These are phyloP conservation scores for Drosophila lutescens DNA, from an alignment of 2,888 invertebrate species.

Conservation along the genomic window DNA sequence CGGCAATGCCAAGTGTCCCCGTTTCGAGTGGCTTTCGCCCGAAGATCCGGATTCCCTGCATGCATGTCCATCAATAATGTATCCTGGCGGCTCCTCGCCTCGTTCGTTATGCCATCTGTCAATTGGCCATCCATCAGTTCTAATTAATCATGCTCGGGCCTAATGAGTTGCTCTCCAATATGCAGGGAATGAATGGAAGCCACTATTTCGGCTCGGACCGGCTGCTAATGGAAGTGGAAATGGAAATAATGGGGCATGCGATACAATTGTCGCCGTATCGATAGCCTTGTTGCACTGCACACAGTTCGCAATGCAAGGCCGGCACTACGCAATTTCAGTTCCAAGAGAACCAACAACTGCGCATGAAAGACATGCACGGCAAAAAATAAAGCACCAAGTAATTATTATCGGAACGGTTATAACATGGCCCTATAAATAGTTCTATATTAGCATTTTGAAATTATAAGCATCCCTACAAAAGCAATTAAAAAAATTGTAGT, in stretches of 20 bases:
- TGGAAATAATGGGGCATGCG: conserved; percentile 1
- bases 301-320: conserved; percentile 22
- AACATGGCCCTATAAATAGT: too few relatives aligned
- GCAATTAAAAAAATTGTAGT: too few relatives aligned
- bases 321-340: conserved; percentile 21
- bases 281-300: conserved; percentile 19
- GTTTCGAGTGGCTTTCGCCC: conserved; percentile 4
- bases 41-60: conserved; percentile 4
- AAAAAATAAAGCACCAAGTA: neutral
- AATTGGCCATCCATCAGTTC: conserved; percentile 79
- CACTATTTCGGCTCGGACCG: conserved; percentile 6
- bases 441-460: too few relatives aligned
- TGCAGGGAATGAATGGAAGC: conserved; percentile 56
- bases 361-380: conserved; percentile 12
- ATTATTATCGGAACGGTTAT: too few relatives aligned
- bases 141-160: conserved; percentile 76
- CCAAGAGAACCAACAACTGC: conserved; percentile 6
- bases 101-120: conserved; percentile 65
- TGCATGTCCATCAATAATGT: conserved; percentile 69
- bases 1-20: conserved; percentile 30
- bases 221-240: conserved; percentile 24
- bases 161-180: conserved; percentile 62
- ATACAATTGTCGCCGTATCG: conserved; percentile 30
- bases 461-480: too few relatives aligned
- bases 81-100: conserved; percentile 32